Percentiles rank a stretch among this genome's conserved stretches.
Evolutionary conservation across 2,888 invertebrate species (phyloP).

Genomic region (Tachina fera): DNA sequence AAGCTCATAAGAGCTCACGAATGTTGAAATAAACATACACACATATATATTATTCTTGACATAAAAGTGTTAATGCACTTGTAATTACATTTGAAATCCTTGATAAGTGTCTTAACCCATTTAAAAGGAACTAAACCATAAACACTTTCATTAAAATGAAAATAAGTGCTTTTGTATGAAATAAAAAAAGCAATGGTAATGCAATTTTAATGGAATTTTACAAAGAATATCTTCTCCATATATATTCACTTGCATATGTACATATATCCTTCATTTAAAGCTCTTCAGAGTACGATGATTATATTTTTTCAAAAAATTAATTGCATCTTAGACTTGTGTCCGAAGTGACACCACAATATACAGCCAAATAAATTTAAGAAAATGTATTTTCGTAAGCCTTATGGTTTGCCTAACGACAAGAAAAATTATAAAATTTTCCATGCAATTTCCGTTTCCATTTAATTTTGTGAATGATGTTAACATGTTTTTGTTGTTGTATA

Average conservation of each 20-base stretch:
- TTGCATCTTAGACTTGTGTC: neutral
- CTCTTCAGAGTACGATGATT: neutral
- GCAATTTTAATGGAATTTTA: constrained; percentile 38
- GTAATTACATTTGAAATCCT: constrained; percentile 9
- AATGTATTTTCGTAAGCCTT: neutral
- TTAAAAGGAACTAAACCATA: constrained; percentile 6
- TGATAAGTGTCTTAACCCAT: neutral
- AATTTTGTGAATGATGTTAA: neutral
- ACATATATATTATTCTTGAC: neutral
- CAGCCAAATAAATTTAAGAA: neutral
- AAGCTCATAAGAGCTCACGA: neutral
- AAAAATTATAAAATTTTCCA: neutral
- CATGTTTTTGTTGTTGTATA: neutral
- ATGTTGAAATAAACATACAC: neutral
- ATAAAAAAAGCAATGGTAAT: constrained; percentile 22
- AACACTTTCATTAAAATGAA: constrained; percentile 32
- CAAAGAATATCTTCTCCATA: neutral
- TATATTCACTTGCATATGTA: neutral
- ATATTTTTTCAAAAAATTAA: constrained; percentile 18
- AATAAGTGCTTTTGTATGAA: neutral
- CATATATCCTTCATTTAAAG: neutral
- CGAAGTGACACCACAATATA: neutral
- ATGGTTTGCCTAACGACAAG: neutral
- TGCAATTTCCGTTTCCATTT: constrained; percentile 9
- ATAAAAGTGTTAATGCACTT: neutral